Evolutionary conservation across 2,797 vertebrate species (phyloP).

Genomic region (Rhodeus uyekii): DNA sequence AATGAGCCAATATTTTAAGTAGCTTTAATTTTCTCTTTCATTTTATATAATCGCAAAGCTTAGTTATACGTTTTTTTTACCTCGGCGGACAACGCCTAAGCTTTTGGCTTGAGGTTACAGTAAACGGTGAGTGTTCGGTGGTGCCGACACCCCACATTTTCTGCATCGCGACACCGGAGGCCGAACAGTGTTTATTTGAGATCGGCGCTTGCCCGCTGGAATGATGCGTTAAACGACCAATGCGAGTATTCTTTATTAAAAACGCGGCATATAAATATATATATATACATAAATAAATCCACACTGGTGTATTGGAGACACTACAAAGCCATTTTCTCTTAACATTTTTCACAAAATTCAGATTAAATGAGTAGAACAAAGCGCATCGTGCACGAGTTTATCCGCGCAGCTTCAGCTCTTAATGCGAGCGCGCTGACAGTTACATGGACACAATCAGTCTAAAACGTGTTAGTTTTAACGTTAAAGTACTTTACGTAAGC

Average conservation of each 20-base stretch:
- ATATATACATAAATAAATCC: neutral
- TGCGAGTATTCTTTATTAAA: neutral
- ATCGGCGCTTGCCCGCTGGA: slow-evolving; percentile 22
- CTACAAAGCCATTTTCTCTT: neutral
- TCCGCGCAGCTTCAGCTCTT: neutral
- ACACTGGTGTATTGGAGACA: neutral
- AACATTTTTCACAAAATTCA: too few relatives aligned
- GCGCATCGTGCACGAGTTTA: slow-evolving; percentile 8
- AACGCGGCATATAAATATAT: neutral
- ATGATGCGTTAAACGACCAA: neutral
- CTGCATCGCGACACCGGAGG: slow-evolving; percentile 18
- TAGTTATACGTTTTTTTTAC: neutral
- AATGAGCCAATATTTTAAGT: slow-evolving; percentile 50
- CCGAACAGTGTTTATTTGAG: slow-evolving; percentile 27
- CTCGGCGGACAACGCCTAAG: slow-evolving; percentile 12
- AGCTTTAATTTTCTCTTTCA: slow-evolving; percentile 6
- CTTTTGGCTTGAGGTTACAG: slow-evolving; percentile 1
- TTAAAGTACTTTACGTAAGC: neutral
- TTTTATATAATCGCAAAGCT: neutral
- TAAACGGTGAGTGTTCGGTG: slow-evolving; percentile 40
- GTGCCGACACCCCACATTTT: slow-evolving; percentile 14
- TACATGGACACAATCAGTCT: neutral
- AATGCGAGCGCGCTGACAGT: too few relatives aligned
- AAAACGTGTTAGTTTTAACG: neutral
- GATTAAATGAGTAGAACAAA: slow-evolving; percentile 25